Base-by-base conservation (phyloP, 1,140 invertebrate species). In the Proctacanthus coquilletti region DNA sequence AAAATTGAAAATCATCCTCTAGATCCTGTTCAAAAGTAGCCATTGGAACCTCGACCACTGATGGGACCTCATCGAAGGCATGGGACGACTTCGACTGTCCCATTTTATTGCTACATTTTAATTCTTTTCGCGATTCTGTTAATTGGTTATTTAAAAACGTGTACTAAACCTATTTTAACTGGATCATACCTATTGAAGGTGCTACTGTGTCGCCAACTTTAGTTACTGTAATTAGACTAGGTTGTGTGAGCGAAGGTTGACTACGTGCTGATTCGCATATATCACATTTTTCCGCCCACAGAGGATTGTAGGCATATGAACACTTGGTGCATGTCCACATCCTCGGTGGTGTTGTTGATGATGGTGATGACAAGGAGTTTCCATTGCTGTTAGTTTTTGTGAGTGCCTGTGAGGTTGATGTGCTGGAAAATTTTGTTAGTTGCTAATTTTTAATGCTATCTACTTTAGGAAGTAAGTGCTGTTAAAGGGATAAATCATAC, bases 271-370 rank as follows among this genome's bases (percentile, higher is more conserved):
- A 72, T 40, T 74, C 73, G 51, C 84, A 89, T 49, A 86, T 81
- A 53, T 85, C 81, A 57, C 85, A 89, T 27, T 65, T 64, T 17
- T 75, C 71, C 27, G 74, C 73, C 71, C 78, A 79, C 44, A 82
- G 69, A 37, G 80, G 75, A 64, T 89, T 89, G 55, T 85, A 86
- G 33, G 83, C 79, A 61, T 81, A 88, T 48, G 82, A 85, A 60
- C 84, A 91, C 58, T 84, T 78, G 39, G 70, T 66, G 63, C 84
- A 91, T 33, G 80, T 82, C 84, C 84, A 89, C 74, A 83, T 81
- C 42, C 81, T 72, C 41, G 55, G 50, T 21, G 45, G 43, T 42
- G 46, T 51, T 32, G 44, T 36, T 25, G 41, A 45, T 61, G n/a
- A n/a, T n/a, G n/a, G n/a, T n/a, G n/a, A n/a, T n/a, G n/a, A n/a